phyloP scores from a whole-genome alignment of 1,140 invertebrate genomes.

The Papilio helenus region DNA sequence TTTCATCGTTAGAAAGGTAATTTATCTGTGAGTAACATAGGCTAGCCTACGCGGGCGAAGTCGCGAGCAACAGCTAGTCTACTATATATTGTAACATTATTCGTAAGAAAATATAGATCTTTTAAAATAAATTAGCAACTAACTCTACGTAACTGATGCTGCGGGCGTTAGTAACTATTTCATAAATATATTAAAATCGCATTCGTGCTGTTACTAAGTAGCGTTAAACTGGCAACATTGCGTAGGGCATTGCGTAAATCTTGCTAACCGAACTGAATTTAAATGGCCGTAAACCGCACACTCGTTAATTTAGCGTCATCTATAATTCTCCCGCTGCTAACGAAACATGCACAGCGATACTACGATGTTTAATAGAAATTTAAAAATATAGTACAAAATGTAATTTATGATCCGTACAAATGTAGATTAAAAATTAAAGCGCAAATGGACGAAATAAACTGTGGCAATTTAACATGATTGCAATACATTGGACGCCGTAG shows the following conservation, averaged over 20 bases:
- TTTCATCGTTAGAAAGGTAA: too few species aligned
- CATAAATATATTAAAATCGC: slow-evolving; percentile 9
- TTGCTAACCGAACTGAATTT: slow-evolving; percentile 24
- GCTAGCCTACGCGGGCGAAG: too few species aligned
- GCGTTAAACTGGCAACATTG: slow-evolving; percentile 19
- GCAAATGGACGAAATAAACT: not conserved
- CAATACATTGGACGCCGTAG: not conserved
- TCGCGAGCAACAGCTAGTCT: too few species aligned
- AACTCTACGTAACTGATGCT: not conserved
- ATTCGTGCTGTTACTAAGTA: slow-evolving; percentile 13
- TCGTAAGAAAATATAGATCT: not conserved
- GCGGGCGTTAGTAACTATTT: not conserved
- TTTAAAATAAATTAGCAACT: not conserved
- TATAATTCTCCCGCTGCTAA: slow-evolving; percentile 30
- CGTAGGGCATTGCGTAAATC: slow-evolving; percentile 19
- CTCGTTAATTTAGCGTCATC: slow-evolving; percentile 36
- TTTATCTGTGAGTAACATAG: too few species aligned
- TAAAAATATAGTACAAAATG: not conserved
- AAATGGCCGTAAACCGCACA: slow-evolving; percentile 31
- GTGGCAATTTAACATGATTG: not conserved
- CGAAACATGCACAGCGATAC: not conserved
- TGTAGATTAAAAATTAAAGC: slow-evolving; percentile 1
- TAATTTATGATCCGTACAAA: not conserved
- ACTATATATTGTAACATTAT: too few species aligned
- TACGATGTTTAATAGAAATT: not conserved